A percentile compares a stretch with the other conserved stretches of the same genome.
phyloP scores from a whole-genome alignment of 2,797 vertebrate species.

The Hylomyscus alleni region DNA sequence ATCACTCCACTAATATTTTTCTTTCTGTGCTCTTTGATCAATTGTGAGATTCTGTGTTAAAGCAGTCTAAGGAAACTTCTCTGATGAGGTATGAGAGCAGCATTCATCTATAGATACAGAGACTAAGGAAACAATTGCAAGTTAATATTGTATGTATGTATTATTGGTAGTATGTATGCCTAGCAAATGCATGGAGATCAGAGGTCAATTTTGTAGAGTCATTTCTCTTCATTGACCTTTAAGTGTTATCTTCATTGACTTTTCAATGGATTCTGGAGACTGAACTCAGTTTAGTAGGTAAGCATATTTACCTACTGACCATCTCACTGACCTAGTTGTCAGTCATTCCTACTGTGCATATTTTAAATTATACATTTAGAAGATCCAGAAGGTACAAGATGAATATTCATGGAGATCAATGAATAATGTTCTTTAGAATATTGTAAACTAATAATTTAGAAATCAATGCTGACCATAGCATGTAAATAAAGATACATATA shows the following conservation, averaged over 20 bases:
- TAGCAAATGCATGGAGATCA: not conserved
- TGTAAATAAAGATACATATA: not conserved
- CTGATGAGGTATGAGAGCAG: not conserved
- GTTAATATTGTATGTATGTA: not conserved
- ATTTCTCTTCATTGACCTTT: not conserved
- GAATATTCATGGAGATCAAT: not conserved
- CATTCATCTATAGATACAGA: not conserved
- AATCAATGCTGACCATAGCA: not conserved
- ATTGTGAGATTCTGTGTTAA: not conserved
- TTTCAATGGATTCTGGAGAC: not conserved
- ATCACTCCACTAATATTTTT: not conserved
- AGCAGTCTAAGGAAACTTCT: not conserved
- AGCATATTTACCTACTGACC: not conserved
- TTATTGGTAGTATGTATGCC: not conserved
- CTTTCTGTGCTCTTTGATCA: not conserved
- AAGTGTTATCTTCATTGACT: not conserved
- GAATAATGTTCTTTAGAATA: not conserved
- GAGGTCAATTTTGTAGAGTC: not conserved
- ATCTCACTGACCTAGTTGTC: not conserved
- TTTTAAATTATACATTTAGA: not conserved
- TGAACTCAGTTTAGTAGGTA: not conserved
- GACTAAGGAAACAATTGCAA: not conserved
- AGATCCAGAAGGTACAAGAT: not conserved
- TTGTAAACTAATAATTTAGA: conserved; percentile 2
- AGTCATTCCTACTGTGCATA: not conserved